Evolutionary conservation across 2,797 vertebrate genomes (phyloP).

Genomic region (Percopsis omiscomaycus): DNA sequence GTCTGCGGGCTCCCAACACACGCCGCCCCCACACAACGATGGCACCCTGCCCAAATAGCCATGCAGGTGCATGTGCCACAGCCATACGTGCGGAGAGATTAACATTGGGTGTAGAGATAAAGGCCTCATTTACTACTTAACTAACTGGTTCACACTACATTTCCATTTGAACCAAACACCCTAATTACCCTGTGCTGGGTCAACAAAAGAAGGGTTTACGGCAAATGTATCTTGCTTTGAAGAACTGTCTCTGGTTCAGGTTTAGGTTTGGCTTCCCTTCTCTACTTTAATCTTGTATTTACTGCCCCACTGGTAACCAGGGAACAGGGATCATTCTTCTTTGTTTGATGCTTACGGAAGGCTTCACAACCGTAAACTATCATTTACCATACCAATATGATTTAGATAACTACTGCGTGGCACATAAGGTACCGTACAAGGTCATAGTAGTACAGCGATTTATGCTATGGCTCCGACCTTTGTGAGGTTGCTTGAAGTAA

Average conservation of each 20-base stretch:
- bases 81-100: neutral
- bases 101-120: neutral
- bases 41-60: constrained; percentile 40
- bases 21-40: constrained; percentile 37
- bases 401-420: constrained; percentile 33
- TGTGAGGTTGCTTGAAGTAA: constrained; percentile 45
- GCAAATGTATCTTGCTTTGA: constrained; percentile 42
- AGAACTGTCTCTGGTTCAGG: constrained; percentile 46
- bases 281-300: constrained; percentile 55
- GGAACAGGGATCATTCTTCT: constrained; percentile 46
- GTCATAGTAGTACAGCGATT: constrained; percentile 26
- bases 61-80: neutral
- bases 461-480: constrained; percentile 34
- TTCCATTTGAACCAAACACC: constrained; percentile 30
- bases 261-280: constrained; percentile 46
- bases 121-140: neutral
- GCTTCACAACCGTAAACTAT: constrained; percentile 58
- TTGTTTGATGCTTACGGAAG: constrained; percentile 58
- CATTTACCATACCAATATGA: constrained; percentile 27
- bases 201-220: constrained; percentile 39
- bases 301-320: constrained; percentile 46
- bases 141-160: constrained; percentile 8
- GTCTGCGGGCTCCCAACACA: constrained; percentile 34
- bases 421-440: constrained; percentile 23
- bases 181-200: constrained; percentile 16